Conservation (phyloP, 2,888 invertebrate species). For the Zele albiditarsus region DNA sequence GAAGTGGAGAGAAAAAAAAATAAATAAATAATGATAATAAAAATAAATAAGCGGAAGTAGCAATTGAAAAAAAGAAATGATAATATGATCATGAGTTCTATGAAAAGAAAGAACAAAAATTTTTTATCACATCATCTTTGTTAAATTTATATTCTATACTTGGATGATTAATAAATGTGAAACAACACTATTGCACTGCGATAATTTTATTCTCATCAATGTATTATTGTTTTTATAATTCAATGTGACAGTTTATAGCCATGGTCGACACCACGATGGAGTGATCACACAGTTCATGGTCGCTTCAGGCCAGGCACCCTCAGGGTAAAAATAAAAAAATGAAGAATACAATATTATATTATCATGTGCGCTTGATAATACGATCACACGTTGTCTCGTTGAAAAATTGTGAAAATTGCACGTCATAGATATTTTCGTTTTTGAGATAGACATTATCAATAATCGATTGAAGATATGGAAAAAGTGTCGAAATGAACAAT, state of each 20-base stretch:
- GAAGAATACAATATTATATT: background rate
- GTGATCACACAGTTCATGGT: background rate
- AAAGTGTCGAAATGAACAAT: no score
- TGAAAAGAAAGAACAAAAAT: background rate
- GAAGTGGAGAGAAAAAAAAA: background rate
- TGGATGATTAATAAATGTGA: no score
- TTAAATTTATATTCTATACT: background rate
- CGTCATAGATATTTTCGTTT: no score
- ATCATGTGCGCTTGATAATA: slow-evolving; percentile 14
- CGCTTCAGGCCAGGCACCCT: background rate
- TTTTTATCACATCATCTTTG: background rate
- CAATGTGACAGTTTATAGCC: no score
- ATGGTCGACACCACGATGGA: no score
- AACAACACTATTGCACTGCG: no score
- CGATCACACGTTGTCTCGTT: background rate
- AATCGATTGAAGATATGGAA: no score
- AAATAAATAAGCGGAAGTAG: background rate
- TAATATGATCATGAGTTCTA: background rate
- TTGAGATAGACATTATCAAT: no score
- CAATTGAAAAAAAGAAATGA: background rate
- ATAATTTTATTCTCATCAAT: no score
- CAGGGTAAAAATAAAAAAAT: background rate
- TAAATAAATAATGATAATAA: background rate
- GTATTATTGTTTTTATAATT: no score
- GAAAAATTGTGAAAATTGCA: no score